phyloP scores from a whole-genome alignment of 2,113 vertebrate genomes.

The Pandion haliaetus region DNA sequence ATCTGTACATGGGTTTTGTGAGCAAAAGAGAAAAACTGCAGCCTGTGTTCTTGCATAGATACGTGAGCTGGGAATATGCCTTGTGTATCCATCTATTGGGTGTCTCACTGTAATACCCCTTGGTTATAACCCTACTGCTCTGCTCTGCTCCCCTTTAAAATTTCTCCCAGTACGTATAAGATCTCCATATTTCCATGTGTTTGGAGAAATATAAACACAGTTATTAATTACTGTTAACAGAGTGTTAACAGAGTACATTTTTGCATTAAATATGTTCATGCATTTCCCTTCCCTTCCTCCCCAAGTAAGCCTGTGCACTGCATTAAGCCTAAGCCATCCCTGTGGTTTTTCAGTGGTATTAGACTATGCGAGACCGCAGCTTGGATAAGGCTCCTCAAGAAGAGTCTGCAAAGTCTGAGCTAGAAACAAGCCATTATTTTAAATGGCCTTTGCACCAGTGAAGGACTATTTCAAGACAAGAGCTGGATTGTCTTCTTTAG shows the following conservation, averaged over 20 bases:
- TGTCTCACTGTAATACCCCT: not conserved
- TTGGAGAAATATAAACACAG: not conserved
- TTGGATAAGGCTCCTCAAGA: not conserved
- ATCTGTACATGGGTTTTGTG: not conserved
- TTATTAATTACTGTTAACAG: not conserved
- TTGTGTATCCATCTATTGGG: not conserved
- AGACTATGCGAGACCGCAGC: rapidly evolving
- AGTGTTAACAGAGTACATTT: no score
- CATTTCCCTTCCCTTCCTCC: not conserved
- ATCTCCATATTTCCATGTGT: not conserved
- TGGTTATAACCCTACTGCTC: not conserved
- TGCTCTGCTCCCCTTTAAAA: not conserved
- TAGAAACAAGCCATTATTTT: not conserved
- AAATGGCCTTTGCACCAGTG: not conserved
- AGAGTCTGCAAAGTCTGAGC: not conserved
- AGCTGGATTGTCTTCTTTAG: not conserved
- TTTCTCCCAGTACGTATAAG: not conserved
- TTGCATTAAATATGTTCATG: not conserved
- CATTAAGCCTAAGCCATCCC: not conserved
- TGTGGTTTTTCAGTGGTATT: not conserved
- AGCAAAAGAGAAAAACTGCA: not conserved
- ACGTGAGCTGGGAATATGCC: not conserved
- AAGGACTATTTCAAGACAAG: not conserved
- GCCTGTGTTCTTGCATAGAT: not conserved
- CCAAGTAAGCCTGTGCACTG: not conserved